A percentile compares a stretch with the other conserved stretches of the same genome.
Evolutionary conservation across 2,113 vertebrate species (phyloP).

Genomic region (Chitala chitala): DNA sequence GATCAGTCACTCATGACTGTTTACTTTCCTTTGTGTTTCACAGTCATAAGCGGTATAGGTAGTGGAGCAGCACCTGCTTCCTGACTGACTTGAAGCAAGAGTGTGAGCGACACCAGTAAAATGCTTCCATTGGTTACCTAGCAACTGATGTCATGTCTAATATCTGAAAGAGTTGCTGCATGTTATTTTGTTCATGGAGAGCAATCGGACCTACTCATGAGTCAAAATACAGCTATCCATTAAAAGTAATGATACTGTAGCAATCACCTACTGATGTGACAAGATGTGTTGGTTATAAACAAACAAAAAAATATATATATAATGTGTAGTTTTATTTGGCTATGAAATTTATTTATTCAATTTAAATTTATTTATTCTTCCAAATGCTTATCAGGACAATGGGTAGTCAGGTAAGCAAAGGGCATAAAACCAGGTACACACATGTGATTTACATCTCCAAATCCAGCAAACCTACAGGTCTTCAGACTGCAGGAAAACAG

Average conservation of each 20-base stretch:
- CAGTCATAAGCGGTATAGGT: not conserved
- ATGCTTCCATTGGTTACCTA: not conserved
- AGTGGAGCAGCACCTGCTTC: not conserved
- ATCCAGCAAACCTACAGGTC: not conserved
- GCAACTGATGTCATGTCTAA: not conserved
- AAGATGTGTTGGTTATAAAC: not conserved
- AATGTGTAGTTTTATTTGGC: not conserved
- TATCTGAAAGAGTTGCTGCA: not conserved
- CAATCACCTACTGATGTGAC: not conserved
- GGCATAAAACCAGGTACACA: too few species aligned
- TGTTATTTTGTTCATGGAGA: not conserved
- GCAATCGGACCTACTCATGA: not conserved
- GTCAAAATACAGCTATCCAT: not conserved
- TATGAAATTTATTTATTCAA: too few species aligned
- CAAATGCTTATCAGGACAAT: not conserved
- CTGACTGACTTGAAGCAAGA: not conserved
- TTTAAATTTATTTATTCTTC: too few species aligned
- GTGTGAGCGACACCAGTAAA: not conserved
- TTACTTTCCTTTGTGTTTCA: slow-evolving; percentile 7
- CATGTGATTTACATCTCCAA: not conserved
- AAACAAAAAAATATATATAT: not conserved
- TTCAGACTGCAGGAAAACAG: too few species aligned
- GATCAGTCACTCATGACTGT: not conserved
- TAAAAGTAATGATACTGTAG: not conserved
- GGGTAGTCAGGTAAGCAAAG: too few species aligned